These are phyloP conservation scores for Mamestra configurata DNA, from an alignment of 1,140 invertebrate genomes.

Conservation along the genomic window DNA sequence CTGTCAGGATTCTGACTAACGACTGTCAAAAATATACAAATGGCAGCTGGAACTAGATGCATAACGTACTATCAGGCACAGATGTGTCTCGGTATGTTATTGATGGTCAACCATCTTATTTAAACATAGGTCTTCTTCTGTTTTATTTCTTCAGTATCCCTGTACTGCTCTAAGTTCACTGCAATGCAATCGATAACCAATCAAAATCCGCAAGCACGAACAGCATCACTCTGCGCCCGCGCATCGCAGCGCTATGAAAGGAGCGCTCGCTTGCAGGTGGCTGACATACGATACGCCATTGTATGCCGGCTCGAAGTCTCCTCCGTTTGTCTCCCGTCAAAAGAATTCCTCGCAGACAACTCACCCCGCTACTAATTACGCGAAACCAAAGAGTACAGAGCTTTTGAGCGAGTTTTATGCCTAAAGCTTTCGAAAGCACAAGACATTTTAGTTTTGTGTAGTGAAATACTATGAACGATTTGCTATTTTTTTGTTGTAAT, in stretches of 20 bases:
- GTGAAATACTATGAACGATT: too few relatives aligned
- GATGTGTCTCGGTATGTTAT: too few relatives aligned
- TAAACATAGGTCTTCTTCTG: too few relatives aligned
- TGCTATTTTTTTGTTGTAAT: too few relatives aligned
- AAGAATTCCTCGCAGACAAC: constrained; percentile 86
- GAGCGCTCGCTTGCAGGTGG: constrained; percentile 77
- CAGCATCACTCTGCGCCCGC: constrained; percentile 56
- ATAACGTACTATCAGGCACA: too few relatives aligned
- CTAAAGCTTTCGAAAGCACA: background rate
- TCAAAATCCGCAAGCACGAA: constrained; percentile 56
- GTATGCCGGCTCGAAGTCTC: constrained; percentile 74
- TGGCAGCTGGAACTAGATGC: too few relatives aligned
- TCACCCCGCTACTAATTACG: constrained; percentile 84
- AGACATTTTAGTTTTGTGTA: too few relatives aligned
- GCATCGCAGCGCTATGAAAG: constrained; percentile 59
- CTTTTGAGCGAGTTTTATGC: background rate
- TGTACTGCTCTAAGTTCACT: too few relatives aligned
- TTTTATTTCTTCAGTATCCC: too few relatives aligned
- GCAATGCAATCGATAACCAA: constrained; percentile 34
- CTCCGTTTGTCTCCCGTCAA: constrained; percentile 83
- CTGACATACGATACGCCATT: constrained; percentile 86
- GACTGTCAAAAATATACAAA: too few relatives aligned
- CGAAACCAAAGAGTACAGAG: constrained; percentile 69
- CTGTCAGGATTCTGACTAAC: too few relatives aligned
- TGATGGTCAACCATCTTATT: too few relatives aligned